Evolutionary conservation across 2,888 invertebrate genomes (phyloP).

Genomic region (Reticulitermes lucifugus): DNA sequence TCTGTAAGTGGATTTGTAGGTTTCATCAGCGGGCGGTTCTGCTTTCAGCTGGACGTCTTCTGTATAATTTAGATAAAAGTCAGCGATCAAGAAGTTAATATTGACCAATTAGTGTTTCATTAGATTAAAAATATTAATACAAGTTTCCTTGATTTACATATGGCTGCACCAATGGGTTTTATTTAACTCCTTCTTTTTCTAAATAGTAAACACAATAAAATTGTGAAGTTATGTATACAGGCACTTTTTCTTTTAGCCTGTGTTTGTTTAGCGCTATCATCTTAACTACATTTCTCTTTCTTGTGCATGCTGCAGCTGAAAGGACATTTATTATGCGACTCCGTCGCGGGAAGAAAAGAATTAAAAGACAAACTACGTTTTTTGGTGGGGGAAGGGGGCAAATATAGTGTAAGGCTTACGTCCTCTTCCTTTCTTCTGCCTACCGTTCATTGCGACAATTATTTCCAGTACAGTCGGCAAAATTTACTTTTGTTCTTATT

Average conservation of each 20-base stretch:
- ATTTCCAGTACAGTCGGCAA: background rate
- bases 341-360: constrained; percentile 3
- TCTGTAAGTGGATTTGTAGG: too few species aligned
- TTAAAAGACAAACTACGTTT: background rate
- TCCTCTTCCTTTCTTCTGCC: background rate
- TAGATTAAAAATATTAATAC: too few species aligned
- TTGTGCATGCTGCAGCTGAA: background rate
- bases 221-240: background rate
- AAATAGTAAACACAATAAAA: background rate
- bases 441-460: constrained; percentile 35
- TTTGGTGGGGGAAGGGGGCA: background rate
- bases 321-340: constrained; percentile 21
- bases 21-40: too few species aligned
- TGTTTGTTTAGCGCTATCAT: background rate
- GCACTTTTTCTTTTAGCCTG: background rate
- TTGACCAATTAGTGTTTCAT: too few species aligned
- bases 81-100: too few species aligned
- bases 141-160: too few species aligned
- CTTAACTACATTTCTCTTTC: background rate
- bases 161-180: background rate
- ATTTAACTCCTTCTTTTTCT: background rate
- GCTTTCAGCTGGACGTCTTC: too few species aligned
- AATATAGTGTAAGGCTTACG: background rate
- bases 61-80: too few species aligned
- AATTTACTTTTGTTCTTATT: background rate